Conservation (phyloP, 2,888 invertebrate genomes). For the Drosophila demipolita region DNA sequence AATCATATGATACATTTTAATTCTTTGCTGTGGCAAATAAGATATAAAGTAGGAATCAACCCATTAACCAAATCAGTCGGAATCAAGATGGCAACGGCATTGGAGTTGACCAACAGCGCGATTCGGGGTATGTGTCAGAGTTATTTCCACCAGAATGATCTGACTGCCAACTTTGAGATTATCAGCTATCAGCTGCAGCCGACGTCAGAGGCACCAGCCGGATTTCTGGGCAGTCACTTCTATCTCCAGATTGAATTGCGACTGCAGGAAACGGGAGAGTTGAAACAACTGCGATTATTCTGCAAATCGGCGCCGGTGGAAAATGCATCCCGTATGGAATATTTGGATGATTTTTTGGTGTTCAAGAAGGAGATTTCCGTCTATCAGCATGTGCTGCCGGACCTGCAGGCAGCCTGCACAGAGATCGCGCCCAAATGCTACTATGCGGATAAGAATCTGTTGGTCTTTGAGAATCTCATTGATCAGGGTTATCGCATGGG, state of each 20-base stretch:
- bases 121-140: conserved; percentile 71
- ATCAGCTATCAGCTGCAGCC: conserved; percentile 69
- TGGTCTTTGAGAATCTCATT: conserved; percentile 85
- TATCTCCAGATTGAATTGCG: conserved; percentile 73
- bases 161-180: conserved; percentile 55
- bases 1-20: not conserved
- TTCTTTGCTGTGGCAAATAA: not conserved
- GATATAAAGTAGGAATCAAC: conserved; percentile 44
- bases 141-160: conserved; percentile 58
- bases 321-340: conserved; percentile 85
- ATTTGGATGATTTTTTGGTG: conserved; percentile 85
- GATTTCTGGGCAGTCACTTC: conserved; percentile 82
- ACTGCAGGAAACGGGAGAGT: conserved; percentile 32
- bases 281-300: conserved; percentile 85
- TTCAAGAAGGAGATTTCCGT: conserved; percentile 86
- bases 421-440: conserved; percentile 84
- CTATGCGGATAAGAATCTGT: conserved; percentile 82
- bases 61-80: conserved; percentile 37
- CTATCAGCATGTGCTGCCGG: conserved; percentile 85
- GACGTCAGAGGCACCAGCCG: conserved; percentile 76
- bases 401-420: conserved; percentile 75
- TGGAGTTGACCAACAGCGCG: conserved; percentile 60
- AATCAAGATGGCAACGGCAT: conserved; percentile 60
- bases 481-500: conserved; percentile 81
- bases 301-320: conserved; percentile 87